A percentile compares a stretch with the other conserved stretches of the same genome.
phyloP scores from a whole-genome alignment of 2,888 invertebrate genomes.

The Macrostomum cliftonense region DNA sequence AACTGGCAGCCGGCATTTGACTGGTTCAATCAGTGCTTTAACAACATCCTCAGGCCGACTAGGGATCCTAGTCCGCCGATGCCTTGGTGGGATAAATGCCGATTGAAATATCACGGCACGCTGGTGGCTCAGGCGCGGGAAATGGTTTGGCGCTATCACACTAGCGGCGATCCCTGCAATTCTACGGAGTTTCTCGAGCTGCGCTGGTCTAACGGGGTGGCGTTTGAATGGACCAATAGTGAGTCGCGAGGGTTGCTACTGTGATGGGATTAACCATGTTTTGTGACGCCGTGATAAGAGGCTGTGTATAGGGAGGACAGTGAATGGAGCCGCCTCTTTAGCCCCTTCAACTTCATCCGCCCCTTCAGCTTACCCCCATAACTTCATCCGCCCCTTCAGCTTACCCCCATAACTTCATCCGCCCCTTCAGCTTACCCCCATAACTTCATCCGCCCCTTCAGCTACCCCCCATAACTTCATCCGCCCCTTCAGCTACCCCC shows the following conservation, averaged over 20 bases:
- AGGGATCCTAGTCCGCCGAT: conserved; percentile 66
- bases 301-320: too few species aligned
- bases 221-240: conserved; percentile 88
- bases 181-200: conserved; percentile 97
- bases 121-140: conserved; percentile 67
- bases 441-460: too few species aligned
- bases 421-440: too few species aligned
- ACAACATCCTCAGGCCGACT: conserved; percentile 47
- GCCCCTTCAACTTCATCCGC: too few species aligned
- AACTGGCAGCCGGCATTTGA: conserved; percentile 96
- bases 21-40: conserved; percentile 68
- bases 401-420: too few species aligned
- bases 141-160: conserved; percentile 74
- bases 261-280: too few species aligned
- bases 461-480: too few species aligned
- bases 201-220: conserved; percentile 66
- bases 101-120: conserved; percentile 74
- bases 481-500: too few species aligned
- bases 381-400: too few species aligned
- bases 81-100: conserved; percentile 90
- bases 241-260: conserved; percentile 13
- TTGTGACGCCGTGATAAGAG: too few species aligned
- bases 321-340: too few species aligned
- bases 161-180: conserved; percentile 90
- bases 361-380: too few species aligned